Evolutionary conservation across 2,888 invertebrate genomes (phyloP), one percentile per base, ranked within the genome.

Genomic region (Hipparchia semele): DNA sequence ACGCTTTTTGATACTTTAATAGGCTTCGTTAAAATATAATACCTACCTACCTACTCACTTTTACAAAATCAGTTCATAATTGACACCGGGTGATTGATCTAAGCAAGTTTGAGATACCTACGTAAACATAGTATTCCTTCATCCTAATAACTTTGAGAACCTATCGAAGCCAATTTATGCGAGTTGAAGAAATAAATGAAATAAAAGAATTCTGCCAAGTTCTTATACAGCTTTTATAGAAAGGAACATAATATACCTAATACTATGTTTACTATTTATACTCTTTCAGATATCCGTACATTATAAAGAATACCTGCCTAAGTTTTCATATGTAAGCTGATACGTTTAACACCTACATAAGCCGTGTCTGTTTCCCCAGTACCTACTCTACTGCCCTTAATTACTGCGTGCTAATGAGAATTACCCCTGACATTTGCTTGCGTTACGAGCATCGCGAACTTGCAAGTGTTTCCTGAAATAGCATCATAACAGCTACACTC

Each of bases 341-440:
- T 13, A 58, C 8, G 2, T 53, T 7, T 13, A 13, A 58, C 23
- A 58, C 8, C 8, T 23, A 58, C 23, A 13, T 13, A 8, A 13
- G 12, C 54, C 54, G 10, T 6, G 23, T 23, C 3, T 6, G 13
- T 39, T 53, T 6, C 7, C 33, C 65, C 39, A 39, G 59, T 60
- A 39, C 23, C 23, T 33, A 10, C 10, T 33, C 0, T 23, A 23
- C 53, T 6, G 33, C 33, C 65, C 65, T 33, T 65, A 53, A 65
- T 51, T 3, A 33, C 51, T 10, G 10, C 65, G 33, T 10, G 23
- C 12, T 65, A 65, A 53, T 65, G 65, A 33, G 65, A 2, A 33
- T 23, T 65, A 53, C 51, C 33, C 23, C 62, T 62, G 62, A 49
- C 62, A 62, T 62, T 62, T 62, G 7, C 53, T 2, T 53, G 33